Conservation (phyloP, 2,113 vertebrate species). For the Tachysurus fulvidraco region DNA sequence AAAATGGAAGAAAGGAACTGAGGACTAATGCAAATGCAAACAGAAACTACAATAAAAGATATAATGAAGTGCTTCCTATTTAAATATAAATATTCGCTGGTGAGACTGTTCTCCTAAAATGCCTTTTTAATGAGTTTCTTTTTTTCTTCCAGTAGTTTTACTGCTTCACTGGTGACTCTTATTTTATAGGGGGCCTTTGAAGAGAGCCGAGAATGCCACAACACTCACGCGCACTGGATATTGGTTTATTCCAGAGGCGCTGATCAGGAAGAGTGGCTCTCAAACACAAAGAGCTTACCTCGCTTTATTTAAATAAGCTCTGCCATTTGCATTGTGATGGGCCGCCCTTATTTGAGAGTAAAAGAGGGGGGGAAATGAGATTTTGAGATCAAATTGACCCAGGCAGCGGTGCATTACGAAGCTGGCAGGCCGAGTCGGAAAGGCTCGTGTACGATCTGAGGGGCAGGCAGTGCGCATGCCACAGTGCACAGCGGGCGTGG, state of each 20-base stretch:
- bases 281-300: constrained; percentile 99
- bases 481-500: constrained; percentile 73
- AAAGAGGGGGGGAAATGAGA: constrained; percentile 99
- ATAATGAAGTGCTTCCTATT: constrained; percentile 99
- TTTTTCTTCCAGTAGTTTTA: constrained; percentile 84
- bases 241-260: constrained; percentile 99
- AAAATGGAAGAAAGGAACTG: constrained; percentile 88
- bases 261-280: constrained; percentile 99
- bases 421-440: constrained; percentile 98
- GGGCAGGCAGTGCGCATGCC: constrained; percentile 78
- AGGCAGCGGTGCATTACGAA: constrained; percentile 99
- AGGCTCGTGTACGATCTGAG: constrained; percentile 97
- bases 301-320: constrained; percentile 99
- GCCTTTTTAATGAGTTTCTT: constrained; percentile 99
- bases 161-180: constrained; percentile 99
- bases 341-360: constrained; percentile 97
- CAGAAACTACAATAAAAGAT: constrained; percentile 98
- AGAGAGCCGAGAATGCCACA: constrained; percentile 96
- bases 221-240: constrained; percentile 95
- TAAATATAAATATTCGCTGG: constrained; percentile 99
- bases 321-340: constrained; percentile 99
- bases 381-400: constrained; percentile 99
- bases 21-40: constrained; percentile 98
- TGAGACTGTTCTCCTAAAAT: constrained; percentile 99
- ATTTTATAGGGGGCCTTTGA: constrained; percentile 95